Base-by-base conservation (phyloP, 2,113 vertebrate genomes). In the Callaeas wilsoni region DNA sequence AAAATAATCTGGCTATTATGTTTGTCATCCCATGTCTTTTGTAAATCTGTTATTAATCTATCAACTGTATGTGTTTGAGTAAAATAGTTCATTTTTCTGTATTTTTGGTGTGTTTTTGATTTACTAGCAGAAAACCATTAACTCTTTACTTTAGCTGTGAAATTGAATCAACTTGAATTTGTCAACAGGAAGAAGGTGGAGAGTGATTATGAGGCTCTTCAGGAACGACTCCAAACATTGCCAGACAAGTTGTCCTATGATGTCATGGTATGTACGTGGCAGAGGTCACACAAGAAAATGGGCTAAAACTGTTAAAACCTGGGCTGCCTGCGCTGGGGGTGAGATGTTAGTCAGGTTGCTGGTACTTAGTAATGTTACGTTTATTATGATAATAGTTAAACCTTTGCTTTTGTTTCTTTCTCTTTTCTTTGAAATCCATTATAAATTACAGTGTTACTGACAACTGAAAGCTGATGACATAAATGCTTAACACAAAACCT, bases 201-300 rank as follows among this genome's bases (percentile, higher is more conserved):
- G 30, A 97, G 94, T 20, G 99, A 99, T 97, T 99, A 99, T 59
- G 98, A 98, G 71, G 98, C 98, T 74, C 98, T 99, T 98, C 98
- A 98, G 97, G 98, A 99, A 71, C 97, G 98, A 21, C 99, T 99
- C 50, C 95, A 57, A 74, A 98, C 98, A 15, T 97, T 99, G 87
- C 99, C 99, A 35, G 98, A 99, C 88, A 99, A 98, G 57, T 96
- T 98, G 94, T 98, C 98, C 82, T 99, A 98, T 50, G 98, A 99
- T 97, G 90, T 99, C 96, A 99, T 99, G 99, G 99, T 99, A 98
- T 67, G 99, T 97, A 52, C 4, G 0, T 39, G 42, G 13, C 47
- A 41, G 78, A 20, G 49, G 73, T 88, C 56, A 84, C 74, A 63
- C 37, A 32, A 32, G 82, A 35, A 75, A 88, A 32, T 13, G 16